Conservation (phyloP, 2,797 vertebrate genomes). For the Acropternis orthonyx region DNA sequence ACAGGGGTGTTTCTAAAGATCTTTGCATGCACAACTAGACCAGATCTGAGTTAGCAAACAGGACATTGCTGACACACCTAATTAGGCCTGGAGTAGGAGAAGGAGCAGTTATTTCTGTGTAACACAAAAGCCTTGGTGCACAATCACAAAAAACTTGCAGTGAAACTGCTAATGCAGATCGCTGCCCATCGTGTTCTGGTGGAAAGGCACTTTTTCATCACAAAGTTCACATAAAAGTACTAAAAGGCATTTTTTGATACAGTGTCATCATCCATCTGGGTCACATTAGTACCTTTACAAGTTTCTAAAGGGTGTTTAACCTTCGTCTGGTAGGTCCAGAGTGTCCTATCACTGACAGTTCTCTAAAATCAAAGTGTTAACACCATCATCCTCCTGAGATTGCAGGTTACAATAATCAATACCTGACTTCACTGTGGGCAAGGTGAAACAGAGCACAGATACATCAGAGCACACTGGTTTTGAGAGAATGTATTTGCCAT, state of each 20-base stretch:
- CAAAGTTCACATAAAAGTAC: neutral
- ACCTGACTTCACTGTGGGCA: neutral
- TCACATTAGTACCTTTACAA: neutral
- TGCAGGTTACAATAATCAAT: neutral
- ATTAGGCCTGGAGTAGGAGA: neutral
- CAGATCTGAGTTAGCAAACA: neutral
- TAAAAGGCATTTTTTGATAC: neutral
- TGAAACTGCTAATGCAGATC: neutral
- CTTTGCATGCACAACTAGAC: no score
- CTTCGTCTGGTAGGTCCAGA: neutral
- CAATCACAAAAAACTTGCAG: neutral
- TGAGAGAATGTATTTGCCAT: neutral
- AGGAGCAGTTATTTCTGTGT: neutral
- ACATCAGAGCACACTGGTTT: accelerated
- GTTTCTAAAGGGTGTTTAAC: neutral
- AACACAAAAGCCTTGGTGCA: neutral
- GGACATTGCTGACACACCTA: neutral
- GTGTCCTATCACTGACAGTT: neutral
- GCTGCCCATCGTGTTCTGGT: neutral
- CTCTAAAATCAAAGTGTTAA: neutral
- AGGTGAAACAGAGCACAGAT: neutral
- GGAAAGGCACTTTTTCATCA: neutral
- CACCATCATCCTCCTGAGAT: neutral
- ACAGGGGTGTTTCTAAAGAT: neutral
- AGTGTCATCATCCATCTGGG: neutral